Conservation (phyloP, 2,888 invertebrate genomes). For the Lasioglossum calceatum region DNA sequence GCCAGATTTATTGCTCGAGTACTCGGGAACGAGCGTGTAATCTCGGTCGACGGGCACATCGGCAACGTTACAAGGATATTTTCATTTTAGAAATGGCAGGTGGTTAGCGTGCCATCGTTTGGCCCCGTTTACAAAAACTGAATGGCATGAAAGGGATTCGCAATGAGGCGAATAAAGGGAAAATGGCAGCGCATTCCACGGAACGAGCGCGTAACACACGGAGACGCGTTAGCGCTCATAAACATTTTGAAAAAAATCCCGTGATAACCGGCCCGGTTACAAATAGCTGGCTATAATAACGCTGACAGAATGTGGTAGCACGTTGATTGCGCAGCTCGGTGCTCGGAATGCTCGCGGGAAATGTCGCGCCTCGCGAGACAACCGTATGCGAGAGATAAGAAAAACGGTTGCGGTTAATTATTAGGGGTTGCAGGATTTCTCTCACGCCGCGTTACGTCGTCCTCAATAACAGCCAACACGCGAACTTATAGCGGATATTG, state of each 20-base stretch:
- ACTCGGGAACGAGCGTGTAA: not conserved
- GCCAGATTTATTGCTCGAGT: not conserved
- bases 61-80: not conserved
- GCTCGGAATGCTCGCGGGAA: slow-evolving; percentile 45
- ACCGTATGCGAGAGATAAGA: slow-evolving; percentile 57
- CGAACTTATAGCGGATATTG: not conserved
- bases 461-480: not conserved
- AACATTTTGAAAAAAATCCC: slow-evolving; percentile 47
- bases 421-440: slow-evolving; percentile 4
- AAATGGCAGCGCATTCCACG: not conserved
- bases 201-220: slow-evolving; percentile 12
- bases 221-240: slow-evolving; percentile 15
- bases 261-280: slow-evolving; percentile 52
- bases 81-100: not conserved
- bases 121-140: not conserved
- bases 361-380: slow-evolving; percentile 39
- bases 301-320: slow-evolving; percentile 52
- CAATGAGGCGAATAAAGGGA: not conserved
- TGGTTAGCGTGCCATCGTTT: not conserved
- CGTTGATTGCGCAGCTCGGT: slow-evolving; percentile 38
- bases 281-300: slow-evolving; percentile 58
- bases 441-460: not conserved
- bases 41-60: not conserved
- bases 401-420: slow-evolving; percentile 62
- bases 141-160: not conserved